A percentile compares a stretch with the other conserved stretches of the same genome.
These are phyloP conservation scores for Aricia agestis DNA, from an alignment of 1,140 invertebrate genomes.

Conservation along the genomic window DNA sequence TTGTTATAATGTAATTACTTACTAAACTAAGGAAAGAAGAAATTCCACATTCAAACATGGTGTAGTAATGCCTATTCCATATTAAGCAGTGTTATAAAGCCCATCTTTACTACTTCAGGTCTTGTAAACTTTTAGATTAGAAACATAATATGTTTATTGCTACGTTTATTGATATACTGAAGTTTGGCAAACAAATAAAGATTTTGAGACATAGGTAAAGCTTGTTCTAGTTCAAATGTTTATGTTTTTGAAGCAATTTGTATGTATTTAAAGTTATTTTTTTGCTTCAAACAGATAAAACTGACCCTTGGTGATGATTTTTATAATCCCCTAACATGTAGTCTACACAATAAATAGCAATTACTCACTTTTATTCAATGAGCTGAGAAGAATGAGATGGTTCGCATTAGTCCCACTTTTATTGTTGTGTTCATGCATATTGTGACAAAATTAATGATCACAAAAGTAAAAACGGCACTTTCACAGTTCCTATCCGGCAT, in stretches of 20 bases:
- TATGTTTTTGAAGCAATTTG: neutral
- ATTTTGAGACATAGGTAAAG: neutral
- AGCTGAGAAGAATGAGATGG: constrained; percentile 61
- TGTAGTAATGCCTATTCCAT: no score
- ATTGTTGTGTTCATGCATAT: constrained; percentile 59
- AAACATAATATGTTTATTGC: no score
- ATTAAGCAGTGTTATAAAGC: no score
- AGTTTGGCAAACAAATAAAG: no score
- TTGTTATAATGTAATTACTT: no score
- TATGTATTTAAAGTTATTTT: neutral
- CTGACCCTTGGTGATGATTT: neutral
- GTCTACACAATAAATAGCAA: constrained; percentile 24
- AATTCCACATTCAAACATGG: no score
- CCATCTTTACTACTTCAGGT: no score
- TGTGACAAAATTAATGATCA: constrained; percentile 52
- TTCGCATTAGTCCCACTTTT: constrained; percentile 66
- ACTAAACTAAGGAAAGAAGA: no score
- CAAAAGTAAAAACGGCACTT: constrained; percentile 60
- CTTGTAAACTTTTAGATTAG: no score
- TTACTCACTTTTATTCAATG: constrained; percentile 67
- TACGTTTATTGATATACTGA: no score
- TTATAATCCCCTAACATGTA: neutral
- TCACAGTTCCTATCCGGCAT: constrained; percentile 70
- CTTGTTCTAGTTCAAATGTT: neutral
- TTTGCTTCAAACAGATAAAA: neutral